Evolutionary conservation across 2,888 invertebrate genomes (phyloP).

Genomic region (Drosophila lacicola): DNA sequence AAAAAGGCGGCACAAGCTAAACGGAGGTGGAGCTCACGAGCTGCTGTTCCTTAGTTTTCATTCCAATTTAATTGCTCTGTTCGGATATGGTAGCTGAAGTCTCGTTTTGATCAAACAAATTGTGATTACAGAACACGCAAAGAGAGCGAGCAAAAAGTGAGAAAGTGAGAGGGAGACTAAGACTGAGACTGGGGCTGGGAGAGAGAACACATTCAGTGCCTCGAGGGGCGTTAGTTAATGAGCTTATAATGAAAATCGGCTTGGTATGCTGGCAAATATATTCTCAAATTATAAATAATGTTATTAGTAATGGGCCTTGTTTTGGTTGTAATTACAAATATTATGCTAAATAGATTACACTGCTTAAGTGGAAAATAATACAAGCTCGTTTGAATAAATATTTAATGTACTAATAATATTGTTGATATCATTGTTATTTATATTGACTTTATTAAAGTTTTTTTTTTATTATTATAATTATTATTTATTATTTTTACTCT

Average conservation of each 20-base stretch:
- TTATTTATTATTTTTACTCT: too few species aligned
- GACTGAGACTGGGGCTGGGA: too few species aligned
- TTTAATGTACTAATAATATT: too few species aligned
- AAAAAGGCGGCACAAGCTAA: constrained; percentile 24
- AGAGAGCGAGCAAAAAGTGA: neutral
- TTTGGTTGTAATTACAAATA: constrained; percentile 10
- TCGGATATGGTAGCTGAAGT: constrained; percentile 33
- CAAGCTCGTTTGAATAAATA: neutral
- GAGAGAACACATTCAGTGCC: constrained; percentile 9
- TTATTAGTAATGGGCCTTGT: constrained; percentile 27
- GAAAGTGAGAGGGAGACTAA: neutral
- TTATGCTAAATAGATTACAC: constrained; percentile 5
- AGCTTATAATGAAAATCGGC: constrained; percentile 67
- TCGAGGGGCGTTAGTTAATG: constrained; percentile 54
- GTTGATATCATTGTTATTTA: too few species aligned
- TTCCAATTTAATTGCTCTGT: constrained; percentile 39
- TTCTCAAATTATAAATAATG: constrained; percentile 22
- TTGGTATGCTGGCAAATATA: constrained; percentile 18
- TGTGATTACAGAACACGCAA: constrained; percentile 38
- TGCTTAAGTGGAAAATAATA: neutral
- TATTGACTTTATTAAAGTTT: too few species aligned
- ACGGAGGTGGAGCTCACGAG: constrained; percentile 13
- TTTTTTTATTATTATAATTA: too few species aligned
- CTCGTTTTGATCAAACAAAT: constrained; percentile 43
- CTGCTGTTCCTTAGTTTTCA: constrained; percentile 8